phyloP scores from a whole-genome alignment of 2,888 invertebrate species.

The Conomelus anceps region DNA sequence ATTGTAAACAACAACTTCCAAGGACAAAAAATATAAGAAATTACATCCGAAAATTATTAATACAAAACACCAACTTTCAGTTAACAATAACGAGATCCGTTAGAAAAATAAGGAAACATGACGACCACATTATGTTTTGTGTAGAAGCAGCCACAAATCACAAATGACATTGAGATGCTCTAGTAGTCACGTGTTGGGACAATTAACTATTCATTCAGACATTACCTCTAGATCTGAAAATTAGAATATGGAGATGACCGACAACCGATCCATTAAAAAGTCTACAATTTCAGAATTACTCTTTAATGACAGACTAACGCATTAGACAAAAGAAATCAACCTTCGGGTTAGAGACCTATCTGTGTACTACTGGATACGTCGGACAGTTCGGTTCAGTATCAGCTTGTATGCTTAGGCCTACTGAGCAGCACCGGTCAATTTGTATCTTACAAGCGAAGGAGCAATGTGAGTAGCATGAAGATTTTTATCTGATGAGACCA shows the following conservation, averaged over 20 bases:
- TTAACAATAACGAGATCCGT: neutral
- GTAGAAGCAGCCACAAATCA: neutral
- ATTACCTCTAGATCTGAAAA: neutral
- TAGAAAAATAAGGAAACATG: neutral
- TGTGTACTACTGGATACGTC: neutral
- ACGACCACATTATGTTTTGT: too few species aligned
- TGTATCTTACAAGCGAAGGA: too few species aligned
- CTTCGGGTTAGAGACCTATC: neutral
- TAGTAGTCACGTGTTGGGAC: neutral
- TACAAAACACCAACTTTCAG: neutral
- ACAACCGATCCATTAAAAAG: neutral
- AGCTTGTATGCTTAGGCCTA: neutral
- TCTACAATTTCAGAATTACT: neutral
- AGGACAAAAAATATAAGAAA: neutral
- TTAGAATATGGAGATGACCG: neutral
- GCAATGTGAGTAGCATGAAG: too few species aligned
- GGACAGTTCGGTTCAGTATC: neutral
- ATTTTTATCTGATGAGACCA: too few species aligned
- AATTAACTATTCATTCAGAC: neutral
- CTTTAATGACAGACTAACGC: neutral
- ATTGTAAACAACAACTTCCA: too few species aligned
- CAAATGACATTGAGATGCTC: neutral
- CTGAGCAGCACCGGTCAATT: too few species aligned
- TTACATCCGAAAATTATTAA: neutral
- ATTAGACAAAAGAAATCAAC: neutral